Percentiles rank a stretch among this genome's conserved stretches.
phyloP scores from a whole-genome alignment of 2,888 invertebrate genomes.

The Zonitis immaculata region DNA sequence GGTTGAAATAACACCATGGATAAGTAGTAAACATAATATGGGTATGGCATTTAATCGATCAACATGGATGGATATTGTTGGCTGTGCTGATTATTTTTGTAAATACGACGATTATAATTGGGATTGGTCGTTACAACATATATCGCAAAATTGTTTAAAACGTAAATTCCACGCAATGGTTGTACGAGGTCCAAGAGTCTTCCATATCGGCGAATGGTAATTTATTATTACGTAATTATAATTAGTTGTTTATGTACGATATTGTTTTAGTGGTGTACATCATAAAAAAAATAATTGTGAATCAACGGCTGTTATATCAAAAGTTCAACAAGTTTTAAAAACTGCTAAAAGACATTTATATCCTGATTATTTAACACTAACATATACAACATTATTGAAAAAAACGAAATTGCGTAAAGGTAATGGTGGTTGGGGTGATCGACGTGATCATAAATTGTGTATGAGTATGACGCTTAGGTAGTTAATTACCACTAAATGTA shows the following conservation, averaged over 20 bases:
- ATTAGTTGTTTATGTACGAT: too few relatives aligned
- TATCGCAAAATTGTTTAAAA: conserved; percentile 77
- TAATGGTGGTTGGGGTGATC: conserved; percentile 98
- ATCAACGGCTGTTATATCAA: conserved; percentile 76
- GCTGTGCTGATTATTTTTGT: conserved; percentile 83
- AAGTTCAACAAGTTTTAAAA: conserved; percentile 74
- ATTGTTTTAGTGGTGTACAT: conserved; percentile 86
- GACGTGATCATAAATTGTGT: conserved; percentile 78
- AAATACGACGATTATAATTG: conserved; percentile 98
- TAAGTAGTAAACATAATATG: conserved; percentile 98
- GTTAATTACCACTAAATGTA: conserved; percentile 16
- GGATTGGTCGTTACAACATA: conserved; percentile 95
- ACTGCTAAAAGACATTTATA: conserved; percentile 67
- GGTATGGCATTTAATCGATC: conserved; percentile 92
- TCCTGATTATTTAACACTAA: conserved; percentile 63
- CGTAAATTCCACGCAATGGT: conserved; percentile 81
- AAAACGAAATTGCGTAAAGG: conserved; percentile 77
- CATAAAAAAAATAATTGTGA: conserved; percentile 91
- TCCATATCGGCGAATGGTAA: conserved; percentile 99
- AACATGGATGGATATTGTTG: conserved; percentile 80
- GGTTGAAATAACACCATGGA: conserved; percentile 92
- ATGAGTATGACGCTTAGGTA: conserved; percentile 60
- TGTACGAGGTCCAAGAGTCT: conserved; percentile 89
- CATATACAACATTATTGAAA: conserved; percentile 63
- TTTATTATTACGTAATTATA: conserved; percentile 40